Percentiles rank a stretch among this genome's conserved stretches.
These are phyloP conservation scores for Eulithis prunata DNA, from an alignment of 2,888 invertebrate genomes.

Conservation along the genomic window DNA sequence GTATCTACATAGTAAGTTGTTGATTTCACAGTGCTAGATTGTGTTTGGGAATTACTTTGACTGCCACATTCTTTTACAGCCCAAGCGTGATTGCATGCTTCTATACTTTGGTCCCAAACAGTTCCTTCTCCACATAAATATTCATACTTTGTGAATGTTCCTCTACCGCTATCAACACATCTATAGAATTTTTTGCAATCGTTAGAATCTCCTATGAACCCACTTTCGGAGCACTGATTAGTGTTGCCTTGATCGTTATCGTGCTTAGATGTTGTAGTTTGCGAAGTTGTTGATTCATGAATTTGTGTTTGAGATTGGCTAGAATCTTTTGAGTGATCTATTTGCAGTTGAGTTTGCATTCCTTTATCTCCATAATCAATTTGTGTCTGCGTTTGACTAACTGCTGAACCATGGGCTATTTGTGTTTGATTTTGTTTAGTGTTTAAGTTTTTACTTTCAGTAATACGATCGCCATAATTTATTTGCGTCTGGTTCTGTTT, in stretches of 20 bases:
- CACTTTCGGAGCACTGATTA: slow-evolving; percentile 64
- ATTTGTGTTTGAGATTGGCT: slow-evolving; percentile 60
- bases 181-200: slow-evolving; percentile 89
- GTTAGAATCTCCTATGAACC: slow-evolving; percentile 83
- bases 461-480: slow-evolving; percentile 49
- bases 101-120: slow-evolving; percentile 84
- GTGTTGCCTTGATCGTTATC: slow-evolving; percentile 19
- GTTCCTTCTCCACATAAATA: slow-evolving; percentile 85
- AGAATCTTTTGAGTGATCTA: slow-evolving; percentile 58
- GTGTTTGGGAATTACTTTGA: slow-evolving; percentile 37
- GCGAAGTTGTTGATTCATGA: slow-evolving; percentile 47
- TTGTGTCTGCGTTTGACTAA: slow-evolving; percentile 62
- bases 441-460: slow-evolving; percentile 36
- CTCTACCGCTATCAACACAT: slow-evolving; percentile 83
- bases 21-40: slow-evolving; percentile 32
- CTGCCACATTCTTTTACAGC: slow-evolving; percentile 63
- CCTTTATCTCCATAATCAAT: slow-evolving; percentile 55
- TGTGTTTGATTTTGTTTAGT: slow-evolving; percentile 60
- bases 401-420: slow-evolving; percentile 53
- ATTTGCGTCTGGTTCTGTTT: slow-evolving; percentile 64
- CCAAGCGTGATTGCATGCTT: slow-evolving; percentile 85
- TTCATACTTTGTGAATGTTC: slow-evolving; percentile 78
- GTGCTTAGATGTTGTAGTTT: slow-evolving; percentile 19
- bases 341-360: slow-evolving; percentile 62
- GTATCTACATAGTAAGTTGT: slow-evolving; percentile 33